Conservation (phyloP, 2,888 invertebrate genomes). For the Troides helena region DNA sequence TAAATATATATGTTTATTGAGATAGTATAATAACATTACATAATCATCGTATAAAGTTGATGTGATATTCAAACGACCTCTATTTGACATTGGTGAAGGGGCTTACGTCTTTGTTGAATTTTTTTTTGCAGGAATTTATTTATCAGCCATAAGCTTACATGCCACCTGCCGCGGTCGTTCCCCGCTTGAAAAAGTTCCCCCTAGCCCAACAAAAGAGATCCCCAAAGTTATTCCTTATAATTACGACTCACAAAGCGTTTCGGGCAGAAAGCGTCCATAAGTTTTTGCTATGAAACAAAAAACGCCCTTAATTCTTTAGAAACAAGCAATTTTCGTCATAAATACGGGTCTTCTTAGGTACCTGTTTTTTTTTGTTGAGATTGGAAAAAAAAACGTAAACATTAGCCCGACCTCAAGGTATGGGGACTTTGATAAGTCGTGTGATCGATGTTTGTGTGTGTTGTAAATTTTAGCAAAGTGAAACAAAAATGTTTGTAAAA, state of each 20-base stretch:
- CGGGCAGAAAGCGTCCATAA: constrained; percentile 54
- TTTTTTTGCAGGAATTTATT: constrained; percentile 64
- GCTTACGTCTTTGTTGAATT: constrained; percentile 66
- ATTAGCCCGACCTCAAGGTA: constrained; percentile 50
- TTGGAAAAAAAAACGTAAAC: constrained; percentile 76
- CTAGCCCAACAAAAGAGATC: constrained; percentile 70
- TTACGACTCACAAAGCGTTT: constrained; percentile 71
- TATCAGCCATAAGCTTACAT: constrained; percentile 67
- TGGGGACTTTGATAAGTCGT: constrained; percentile 38
- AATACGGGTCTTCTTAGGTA: constrained; percentile 50
- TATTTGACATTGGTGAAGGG: constrained; percentile 68
- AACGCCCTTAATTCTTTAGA: constrained; percentile 60
- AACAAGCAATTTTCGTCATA: constrained; percentile 55
- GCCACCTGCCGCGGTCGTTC: constrained; percentile 78
- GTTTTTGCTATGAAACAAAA: constrained; percentile 63
- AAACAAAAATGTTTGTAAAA: constrained; percentile 3
- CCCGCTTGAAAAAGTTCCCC: constrained; percentile 73
- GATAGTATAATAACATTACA: constrained; percentile 8
- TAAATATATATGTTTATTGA: not conserved
- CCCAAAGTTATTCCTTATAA: constrained; percentile 77
- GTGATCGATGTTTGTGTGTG: constrained; percentile 40
- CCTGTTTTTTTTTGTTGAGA: constrained; percentile 51
- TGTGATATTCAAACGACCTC: constrained; percentile 54
- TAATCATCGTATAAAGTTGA: constrained; percentile 5
- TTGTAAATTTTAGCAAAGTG: constrained; percentile 26